Conservation (phyloP, 1,140 invertebrate genomes). For the Chymomyza costata region DNA sequence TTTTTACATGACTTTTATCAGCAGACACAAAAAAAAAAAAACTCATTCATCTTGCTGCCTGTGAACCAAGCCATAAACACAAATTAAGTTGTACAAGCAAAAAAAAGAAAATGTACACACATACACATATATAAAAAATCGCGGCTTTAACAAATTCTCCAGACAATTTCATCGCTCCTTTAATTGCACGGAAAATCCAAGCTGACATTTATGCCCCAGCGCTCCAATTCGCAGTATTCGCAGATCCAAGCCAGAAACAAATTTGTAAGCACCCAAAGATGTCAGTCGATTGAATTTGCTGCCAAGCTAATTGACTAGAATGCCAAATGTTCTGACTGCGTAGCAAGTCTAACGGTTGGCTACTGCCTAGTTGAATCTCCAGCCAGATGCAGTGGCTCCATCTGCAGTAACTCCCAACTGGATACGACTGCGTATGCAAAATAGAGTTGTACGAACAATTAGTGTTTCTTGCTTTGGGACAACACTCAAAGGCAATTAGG, state of each 20-base stretch:
- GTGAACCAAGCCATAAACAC: constrained; percentile 26
- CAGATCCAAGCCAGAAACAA: too few relatives aligned
- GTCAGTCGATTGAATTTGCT: constrained; percentile 20
- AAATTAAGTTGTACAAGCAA: constrained; percentile 65
- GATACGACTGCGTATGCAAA: constrained; percentile 37
- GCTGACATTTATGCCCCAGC: constrained; percentile 64
- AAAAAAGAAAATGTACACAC: too few relatives aligned
- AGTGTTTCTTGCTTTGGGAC: constrained; percentile 57
- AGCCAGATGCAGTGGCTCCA: background rate
- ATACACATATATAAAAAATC: too few relatives aligned
- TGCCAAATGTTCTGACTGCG: constrained; percentile 13
- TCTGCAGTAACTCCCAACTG: too few relatives aligned
- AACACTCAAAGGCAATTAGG: constrained; percentile 70
- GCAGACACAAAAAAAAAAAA: constrained; percentile 32
- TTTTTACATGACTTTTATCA: constrained; percentile 47
- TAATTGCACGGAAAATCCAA: constrained; percentile 61
- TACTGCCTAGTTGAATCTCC: too few relatives aligned
- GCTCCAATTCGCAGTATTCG: constrained; percentile 52
- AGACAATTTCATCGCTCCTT: constrained; percentile 29
- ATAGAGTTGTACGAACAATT: constrained; percentile 69
- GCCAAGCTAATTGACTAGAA: constrained; percentile 60
- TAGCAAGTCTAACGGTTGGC: constrained; percentile 30
- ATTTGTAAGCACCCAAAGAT: background rate
- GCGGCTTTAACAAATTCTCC: constrained; percentile 53
- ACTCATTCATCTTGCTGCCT: constrained; percentile 55